Evolutionary conservation across 92 coral and sea anemone genomes (phyloP).

Genomic region (Porites rus): DNA sequence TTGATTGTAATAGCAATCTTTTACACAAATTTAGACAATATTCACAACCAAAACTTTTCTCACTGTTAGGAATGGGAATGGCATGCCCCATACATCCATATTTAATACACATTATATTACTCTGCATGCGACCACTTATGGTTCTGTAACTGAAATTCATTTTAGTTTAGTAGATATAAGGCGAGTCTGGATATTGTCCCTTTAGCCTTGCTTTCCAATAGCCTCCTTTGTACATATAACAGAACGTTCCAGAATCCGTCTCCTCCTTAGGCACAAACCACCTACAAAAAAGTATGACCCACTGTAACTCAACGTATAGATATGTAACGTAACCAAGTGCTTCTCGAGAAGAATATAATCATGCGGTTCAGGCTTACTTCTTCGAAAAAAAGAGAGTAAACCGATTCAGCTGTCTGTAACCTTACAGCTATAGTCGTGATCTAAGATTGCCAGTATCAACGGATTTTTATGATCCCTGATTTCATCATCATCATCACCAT

Average conservation of each 20-base stretch:
- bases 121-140: background rate
- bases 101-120: background rate
- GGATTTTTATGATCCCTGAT: no score
- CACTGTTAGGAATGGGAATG: background rate
- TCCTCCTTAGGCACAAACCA: conserved; percentile 95
- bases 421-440: no score
- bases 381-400: no score
- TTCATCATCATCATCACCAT: no score
- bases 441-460: no score
- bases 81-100: background rate
- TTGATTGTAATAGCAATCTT: background rate
- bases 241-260: conserved; percentile 87
- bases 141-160: background rate
- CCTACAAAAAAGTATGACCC: conserved; percentile 46
- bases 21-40: background rate
- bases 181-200: conserved; percentile 66
- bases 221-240: conserved; percentile 94
- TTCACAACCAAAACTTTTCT: background rate
- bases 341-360: no score
- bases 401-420: no score
- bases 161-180: conserved; percentile 72
- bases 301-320: no score
- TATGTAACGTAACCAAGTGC: no score
- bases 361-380: no score
- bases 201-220: conserved; percentile 86